These are phyloP conservation scores for Muricea muricata DNA, from an alignment of 92 coral and sea anemone species.

Conservation along the genomic window DNA sequence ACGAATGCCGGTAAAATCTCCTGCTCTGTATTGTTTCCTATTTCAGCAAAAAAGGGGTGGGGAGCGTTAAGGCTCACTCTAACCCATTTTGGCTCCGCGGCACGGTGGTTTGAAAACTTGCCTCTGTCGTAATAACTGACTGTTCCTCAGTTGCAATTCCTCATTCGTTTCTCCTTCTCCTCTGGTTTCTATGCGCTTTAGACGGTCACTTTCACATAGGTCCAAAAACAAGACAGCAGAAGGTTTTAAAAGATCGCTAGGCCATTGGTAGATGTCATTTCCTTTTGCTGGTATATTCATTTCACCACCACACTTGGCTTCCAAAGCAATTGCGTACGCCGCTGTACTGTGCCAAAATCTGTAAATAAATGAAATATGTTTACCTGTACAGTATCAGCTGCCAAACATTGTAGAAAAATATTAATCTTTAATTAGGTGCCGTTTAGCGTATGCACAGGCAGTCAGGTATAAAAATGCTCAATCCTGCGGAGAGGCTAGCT, in stretches of 20 bases:
- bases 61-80: too few species aligned
- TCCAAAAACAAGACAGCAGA: slow-evolving; percentile 33
- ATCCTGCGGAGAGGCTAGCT: too few species aligned
- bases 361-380: background rate
- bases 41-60: too few species aligned
- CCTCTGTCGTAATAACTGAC: slow-evolving; percentile 42
- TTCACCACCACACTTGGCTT: slow-evolving; percentile 37
- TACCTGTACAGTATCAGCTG: too few species aligned
- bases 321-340: slow-evolving; percentile 52
- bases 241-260: slow-evolving; percentile 45
- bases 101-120: slow-evolving; percentile 12
- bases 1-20: too few species aligned
- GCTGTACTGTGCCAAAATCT: slow-evolving; percentile 62
- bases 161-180: slow-evolving; percentile 7
- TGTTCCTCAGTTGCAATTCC: slow-evolving; percentile 7
- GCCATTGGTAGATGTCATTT: slow-evolving; percentile 51
- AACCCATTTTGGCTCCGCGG: too few species aligned
- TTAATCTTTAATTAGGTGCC: too few species aligned
- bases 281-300: slow-evolving; percentile 32
- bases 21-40: too few species aligned
- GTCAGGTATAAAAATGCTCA: too few species aligned
- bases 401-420: too few species aligned
- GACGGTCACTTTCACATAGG: slow-evolving; percentile 21
- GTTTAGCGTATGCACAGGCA: too few species aligned
- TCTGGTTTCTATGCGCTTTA: background rate